Evolutionary conservation across 2,113 vertebrate species (phyloP).

Genomic region (Rhipidura dahli): DNA sequence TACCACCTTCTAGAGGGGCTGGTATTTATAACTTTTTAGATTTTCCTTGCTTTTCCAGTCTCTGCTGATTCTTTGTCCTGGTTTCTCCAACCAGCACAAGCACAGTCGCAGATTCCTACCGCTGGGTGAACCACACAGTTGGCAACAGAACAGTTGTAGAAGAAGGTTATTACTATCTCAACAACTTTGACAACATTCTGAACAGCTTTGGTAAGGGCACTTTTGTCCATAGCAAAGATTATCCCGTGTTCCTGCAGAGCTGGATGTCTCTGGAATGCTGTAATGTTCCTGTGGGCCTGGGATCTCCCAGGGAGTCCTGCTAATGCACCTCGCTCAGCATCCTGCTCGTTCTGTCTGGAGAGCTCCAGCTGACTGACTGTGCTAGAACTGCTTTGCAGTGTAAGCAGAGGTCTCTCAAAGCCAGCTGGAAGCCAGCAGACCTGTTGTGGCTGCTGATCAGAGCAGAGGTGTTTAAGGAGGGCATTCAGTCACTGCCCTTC

Average conservation of each 20-base stretch:
- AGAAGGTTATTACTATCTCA: slow-evolving; percentile 97
- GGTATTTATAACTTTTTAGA: neutral
- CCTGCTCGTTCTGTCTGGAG: neutral
- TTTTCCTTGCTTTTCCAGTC: neutral
- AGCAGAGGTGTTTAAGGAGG: neutral
- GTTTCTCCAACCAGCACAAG: slow-evolving; percentile 76
- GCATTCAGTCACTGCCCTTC: neutral
- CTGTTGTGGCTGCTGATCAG: neutral
- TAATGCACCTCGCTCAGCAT: neutral
- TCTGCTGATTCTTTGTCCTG: neutral
- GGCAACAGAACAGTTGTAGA: slow-evolving; percentile 87
- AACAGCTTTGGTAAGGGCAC: slow-evolving; percentile 90
- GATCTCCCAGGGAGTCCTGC: neutral
- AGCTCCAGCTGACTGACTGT: neutral
- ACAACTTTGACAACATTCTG: slow-evolving; percentile 97
- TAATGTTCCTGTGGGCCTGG: neutral
- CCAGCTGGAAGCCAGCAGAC: neutral
- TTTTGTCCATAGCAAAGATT: neutral
- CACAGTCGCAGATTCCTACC: slow-evolving; percentile 91
- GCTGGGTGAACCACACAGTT: slow-evolving; percentile 80
- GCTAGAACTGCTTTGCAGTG: neutral
- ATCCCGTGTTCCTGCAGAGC: neutral
- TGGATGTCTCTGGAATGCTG: neutral
- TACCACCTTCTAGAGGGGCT: neutral
- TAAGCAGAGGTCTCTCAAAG: neutral